phyloP scores from a whole-genome alignment of 2,113 vertebrate genomes.

The Anguilla rostrata region DNA sequence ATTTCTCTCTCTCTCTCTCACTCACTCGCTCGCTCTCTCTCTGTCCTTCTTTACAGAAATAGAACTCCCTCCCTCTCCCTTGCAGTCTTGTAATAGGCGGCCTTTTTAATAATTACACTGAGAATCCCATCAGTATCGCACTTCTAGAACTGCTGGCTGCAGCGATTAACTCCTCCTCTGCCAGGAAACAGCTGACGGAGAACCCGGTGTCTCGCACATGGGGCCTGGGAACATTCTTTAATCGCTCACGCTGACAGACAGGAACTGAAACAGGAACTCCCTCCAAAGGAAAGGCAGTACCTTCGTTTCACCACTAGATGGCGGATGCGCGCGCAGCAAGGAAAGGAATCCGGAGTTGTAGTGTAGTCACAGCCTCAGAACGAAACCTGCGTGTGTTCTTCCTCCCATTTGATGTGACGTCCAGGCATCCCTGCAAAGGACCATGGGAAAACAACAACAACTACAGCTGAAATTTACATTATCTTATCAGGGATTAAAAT shows the following conservation, averaged over 20 bases:
- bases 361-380: neutral
- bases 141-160: conserved; percentile 37
- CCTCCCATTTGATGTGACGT: neutral
- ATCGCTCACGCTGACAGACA: neutral
- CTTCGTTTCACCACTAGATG: neutral
- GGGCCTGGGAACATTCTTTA: neutral
- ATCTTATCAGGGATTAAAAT: conserved; percentile 56
- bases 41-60: conserved; percentile 24
- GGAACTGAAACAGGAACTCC: neutral
- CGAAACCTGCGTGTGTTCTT: conserved; percentile 2
- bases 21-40: neutral
- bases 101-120: conserved; percentile 61
- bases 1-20: conserved; percentile 19
- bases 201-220: neutral
- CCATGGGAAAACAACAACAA: conserved; percentile 50
- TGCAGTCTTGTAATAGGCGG: conserved; percentile 46
- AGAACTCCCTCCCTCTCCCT: conserved; percentile 29
- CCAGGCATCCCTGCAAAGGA: conserved; percentile 38
- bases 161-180: conserved; percentile 45
- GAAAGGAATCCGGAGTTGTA: neutral
- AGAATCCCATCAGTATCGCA: conserved; percentile 42
- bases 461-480: conserved; percentile 45
- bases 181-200: neutral
- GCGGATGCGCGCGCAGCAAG: neutral
- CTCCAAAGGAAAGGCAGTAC: neutral